These are phyloP conservation scores for Chunga burmeisteri DNA, from an alignment of 2,113 vertebrate species.

Conservation along the genomic window DNA sequence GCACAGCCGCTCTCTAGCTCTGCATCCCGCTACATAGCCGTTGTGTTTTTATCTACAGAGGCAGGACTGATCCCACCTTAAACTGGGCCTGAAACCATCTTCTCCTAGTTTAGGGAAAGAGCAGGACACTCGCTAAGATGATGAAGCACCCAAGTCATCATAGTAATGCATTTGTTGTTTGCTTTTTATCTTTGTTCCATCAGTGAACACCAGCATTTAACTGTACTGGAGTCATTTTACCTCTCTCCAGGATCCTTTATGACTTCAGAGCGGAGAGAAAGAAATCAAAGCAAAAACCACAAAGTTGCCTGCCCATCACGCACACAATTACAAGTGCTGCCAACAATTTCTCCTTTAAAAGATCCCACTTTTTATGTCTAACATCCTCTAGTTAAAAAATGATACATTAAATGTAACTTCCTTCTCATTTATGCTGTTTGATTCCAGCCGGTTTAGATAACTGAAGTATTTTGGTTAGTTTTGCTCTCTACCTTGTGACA, in stretches of 20 bases:
- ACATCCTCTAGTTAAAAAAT: not conserved
- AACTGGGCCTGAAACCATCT: not conserved
- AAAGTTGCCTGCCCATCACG: not conserved
- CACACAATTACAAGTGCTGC: not conserved
- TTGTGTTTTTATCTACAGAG: not conserved
- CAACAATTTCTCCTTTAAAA: not conserved
- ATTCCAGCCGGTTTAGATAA: not conserved
- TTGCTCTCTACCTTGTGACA: not conserved
- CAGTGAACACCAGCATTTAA: not conserved
- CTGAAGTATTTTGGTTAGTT: not conserved
- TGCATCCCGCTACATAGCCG: rapidly evolving
- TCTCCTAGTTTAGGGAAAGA: not conserved
- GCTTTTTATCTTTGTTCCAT: not conserved
- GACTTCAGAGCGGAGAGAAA: not conserved
- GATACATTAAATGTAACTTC: not conserved
- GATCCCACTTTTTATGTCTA: not conserved
- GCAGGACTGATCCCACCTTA: not conserved
- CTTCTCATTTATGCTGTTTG: not conserved
- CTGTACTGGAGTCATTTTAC: not conserved
- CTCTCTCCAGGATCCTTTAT: not conserved
- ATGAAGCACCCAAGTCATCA: not conserved
- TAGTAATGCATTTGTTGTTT: not conserved
- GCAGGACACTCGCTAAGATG: not conserved
- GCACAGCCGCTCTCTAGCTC: rapidly evolving
- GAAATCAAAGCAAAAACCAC: not conserved